phyloP scores from a whole-genome alignment of 1,140 invertebrate genomes.

The Frieseomelitta varia region DNA sequence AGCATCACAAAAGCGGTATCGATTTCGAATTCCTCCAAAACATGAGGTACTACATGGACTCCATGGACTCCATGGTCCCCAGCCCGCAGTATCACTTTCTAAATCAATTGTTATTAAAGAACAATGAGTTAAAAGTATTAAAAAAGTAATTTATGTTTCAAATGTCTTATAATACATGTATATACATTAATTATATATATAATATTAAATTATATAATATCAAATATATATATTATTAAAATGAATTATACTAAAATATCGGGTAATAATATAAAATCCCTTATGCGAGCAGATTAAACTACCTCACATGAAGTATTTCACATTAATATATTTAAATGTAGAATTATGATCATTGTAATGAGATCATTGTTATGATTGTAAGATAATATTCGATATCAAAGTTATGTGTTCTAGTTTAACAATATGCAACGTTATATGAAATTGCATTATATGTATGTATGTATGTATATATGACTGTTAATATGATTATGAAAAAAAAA shows the following conservation, averaged over 20 bases:
- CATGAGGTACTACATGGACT: conserved; percentile 91
- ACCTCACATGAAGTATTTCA: too few species aligned
- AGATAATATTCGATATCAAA: too few species aligned
- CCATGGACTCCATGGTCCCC: conserved; percentile 92
- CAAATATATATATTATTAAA: too few species aligned
- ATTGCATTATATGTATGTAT: neutral
- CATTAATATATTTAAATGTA: too few species aligned
- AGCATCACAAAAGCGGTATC: conserved; percentile 92
- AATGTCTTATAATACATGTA: neutral
- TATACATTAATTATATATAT: neutral
- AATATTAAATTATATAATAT: too few species aligned
- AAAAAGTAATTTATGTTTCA: neutral
- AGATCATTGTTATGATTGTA: too few species aligned
- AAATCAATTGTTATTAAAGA: conserved; percentile 32
- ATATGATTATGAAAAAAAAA: conserved; percentile 8
- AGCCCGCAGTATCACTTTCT: conserved; percentile 89
- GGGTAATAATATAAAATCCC: too few species aligned
- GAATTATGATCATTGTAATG: too few species aligned
- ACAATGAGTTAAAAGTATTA: neutral
- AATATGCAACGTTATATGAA: too few species aligned
- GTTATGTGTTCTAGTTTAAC: too few species aligned
- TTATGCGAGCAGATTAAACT: too few species aligned
- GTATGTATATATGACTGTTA: neutral
- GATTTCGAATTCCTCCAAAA: conserved; percentile 88
- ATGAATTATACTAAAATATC: too few species aligned